Percentiles rank a stretch among this genome's conserved stretches.
Conservation (phyloP, 2,113 vertebrate genomes). For the Lethenteron reissneri region DNA sequence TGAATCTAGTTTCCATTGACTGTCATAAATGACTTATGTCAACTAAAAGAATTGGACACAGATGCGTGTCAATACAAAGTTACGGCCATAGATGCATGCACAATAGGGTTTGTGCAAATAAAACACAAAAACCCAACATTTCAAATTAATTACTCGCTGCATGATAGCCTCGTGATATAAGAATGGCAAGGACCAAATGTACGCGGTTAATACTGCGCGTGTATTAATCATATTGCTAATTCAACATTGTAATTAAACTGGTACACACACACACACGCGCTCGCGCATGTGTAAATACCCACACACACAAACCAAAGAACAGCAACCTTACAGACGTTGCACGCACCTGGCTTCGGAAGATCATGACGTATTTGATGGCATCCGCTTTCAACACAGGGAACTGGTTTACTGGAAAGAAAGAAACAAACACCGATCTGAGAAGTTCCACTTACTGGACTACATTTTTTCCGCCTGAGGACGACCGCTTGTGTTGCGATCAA, state of each 20-base stretch:
- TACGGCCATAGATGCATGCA: too few relatives aligned
- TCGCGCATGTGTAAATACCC: slow-evolving; percentile 4
- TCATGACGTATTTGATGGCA: slow-evolving; percentile 97
- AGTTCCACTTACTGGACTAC: not conserved
- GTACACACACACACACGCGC: too few relatives aligned
- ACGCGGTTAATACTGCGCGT: too few relatives aligned
- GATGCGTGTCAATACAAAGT: too few relatives aligned
- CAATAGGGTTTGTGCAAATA: too few relatives aligned
- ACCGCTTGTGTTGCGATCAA: too few relatives aligned
- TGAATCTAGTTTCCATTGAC: not conserved
- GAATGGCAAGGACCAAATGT: too few relatives aligned
- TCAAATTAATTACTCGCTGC: too few relatives aligned
- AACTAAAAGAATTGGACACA: not conserved
- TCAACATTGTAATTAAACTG: not conserved
- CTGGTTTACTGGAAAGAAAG: slow-evolving; percentile 55
- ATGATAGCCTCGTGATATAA: too few relatives aligned
- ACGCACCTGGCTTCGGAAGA: slow-evolving; percentile 86
- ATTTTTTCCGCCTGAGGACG: not conserved
- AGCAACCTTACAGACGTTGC: not conserved
- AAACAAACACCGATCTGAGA: not conserved
- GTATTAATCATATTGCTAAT: too few relatives aligned
- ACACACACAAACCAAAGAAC: slow-evolving; percentile 11
- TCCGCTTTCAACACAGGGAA: slow-evolving; percentile 95
- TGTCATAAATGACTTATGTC: not conserved
- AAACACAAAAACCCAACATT: too few relatives aligned